Percentiles rank a stretch among this genome's conserved stretches.
Conservation (phyloP, 2,797 vertebrate genomes). For the Momotus momota region DNA sequence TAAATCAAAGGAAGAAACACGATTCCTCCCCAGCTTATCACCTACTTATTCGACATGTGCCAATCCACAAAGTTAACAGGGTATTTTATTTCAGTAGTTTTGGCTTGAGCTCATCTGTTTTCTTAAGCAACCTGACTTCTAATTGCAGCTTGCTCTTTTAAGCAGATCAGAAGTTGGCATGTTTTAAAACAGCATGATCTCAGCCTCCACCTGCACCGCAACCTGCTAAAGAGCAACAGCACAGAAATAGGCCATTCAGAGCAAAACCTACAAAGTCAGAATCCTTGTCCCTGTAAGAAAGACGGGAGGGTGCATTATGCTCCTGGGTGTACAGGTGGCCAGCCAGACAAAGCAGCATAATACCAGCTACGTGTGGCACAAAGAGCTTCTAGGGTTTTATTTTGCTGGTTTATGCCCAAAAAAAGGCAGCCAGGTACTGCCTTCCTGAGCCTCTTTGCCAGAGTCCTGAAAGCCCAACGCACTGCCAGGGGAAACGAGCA, state of each 20-base stretch:
- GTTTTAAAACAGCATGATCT: conserved; percentile 45
- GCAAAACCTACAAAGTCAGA: conserved; percentile 14
- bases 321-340: conserved; percentile 56
- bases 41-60: background rate
- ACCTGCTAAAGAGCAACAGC: background rate
- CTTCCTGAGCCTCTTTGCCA: background rate
- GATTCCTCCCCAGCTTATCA: background rate
- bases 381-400: background rate
- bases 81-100: background rate
- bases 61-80: background rate
- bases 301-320: conserved; percentile 32
- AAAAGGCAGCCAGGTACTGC: background rate
- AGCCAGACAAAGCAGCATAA: conserved; percentile 4
- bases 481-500: background rate
- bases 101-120: background rate
- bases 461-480: background rate
- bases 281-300: background rate
- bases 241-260: background rate
- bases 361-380: background rate
- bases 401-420: conserved; percentile 3
- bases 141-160: conserved; percentile 29
- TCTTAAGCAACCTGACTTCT: background rate
- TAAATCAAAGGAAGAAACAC: background rate
- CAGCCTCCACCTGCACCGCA: background rate
- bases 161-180: conserved; percentile 7